Evolutionary conservation across 2,888 invertebrate genomes (phyloP).

Genomic region (Anorthoa munda): DNA sequence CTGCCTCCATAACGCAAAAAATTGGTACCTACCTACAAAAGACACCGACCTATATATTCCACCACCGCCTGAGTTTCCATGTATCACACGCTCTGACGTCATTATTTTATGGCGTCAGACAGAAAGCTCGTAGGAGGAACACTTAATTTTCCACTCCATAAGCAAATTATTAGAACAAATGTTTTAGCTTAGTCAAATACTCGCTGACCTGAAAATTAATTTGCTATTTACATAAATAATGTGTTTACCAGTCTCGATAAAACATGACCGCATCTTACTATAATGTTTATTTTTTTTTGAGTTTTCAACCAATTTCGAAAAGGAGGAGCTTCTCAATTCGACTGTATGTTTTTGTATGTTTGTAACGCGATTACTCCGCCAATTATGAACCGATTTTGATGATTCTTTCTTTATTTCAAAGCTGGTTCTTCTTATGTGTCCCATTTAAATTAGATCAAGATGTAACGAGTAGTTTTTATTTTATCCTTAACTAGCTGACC

Average conservation of each 20-base stretch:
- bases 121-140: constrained; percentile 23
- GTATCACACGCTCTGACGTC: constrained; percentile 15
- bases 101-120: constrained; percentile 32
- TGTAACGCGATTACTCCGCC: too few relatives aligned
- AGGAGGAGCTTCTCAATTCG: too few relatives aligned
- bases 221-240: not conserved
- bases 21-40: too few relatives aligned
- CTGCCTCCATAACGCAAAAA: too few relatives aligned
- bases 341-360: too few relatives aligned
- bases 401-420: too few relatives aligned
- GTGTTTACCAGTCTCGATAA: not conserved
- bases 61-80: constrained; percentile 1
- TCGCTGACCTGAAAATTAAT: constrained; percentile 23
- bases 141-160: constrained; percentile 19
- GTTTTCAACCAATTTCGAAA: too few relatives aligned
- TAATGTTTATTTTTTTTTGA: not conserved
- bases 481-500: too few relatives aligned
- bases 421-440: too few relatives aligned
- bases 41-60: constrained; percentile 1
- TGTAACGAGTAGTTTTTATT: too few relatives aligned
- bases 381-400: too few relatives aligned
- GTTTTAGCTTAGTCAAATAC: constrained; percentile 4
- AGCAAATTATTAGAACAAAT: constrained; percentile 8
- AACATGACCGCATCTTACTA: not conserved
- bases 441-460: too few relatives aligned